These are phyloP conservation scores for Turritopsis dohrnii DNA, from an alignment of 30 jellyfish, hydroid and myxozoan genomes.

Conservation along the genomic window DNA sequence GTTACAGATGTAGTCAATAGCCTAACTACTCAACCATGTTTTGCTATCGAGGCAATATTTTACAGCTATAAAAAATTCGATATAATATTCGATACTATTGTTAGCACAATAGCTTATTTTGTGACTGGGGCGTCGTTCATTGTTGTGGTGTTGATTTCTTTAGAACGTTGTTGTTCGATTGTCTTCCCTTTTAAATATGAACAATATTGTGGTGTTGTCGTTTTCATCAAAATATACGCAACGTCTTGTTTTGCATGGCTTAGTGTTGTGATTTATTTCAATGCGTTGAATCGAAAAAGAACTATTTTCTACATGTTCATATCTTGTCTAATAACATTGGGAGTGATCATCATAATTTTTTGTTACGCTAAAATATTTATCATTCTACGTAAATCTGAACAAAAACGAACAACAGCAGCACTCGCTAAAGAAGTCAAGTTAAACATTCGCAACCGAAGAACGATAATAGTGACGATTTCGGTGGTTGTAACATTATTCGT, in stretches of 20 bases:
- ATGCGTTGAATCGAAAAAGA: neutral
- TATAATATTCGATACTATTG: neutral
- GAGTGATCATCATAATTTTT: neutral
- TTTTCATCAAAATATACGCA: neutral
- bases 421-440: neutral
- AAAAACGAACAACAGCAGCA: neutral
- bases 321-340: neutral
- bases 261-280: neutral
- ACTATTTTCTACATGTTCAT: neutral
- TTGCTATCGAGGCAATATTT: neutral
- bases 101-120: neutral
- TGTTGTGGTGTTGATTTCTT: neutral
- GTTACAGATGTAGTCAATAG: slow-evolving; percentile 14
- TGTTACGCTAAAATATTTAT: neutral
- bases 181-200: slow-evolving; percentile 11
- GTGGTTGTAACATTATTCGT: neutral
- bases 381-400: neutral
- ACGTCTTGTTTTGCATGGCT: neutral
- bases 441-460: neutral
- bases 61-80: neutral
- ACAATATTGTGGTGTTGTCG: neutral
- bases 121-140: slow-evolving; percentile 1
- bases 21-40: neutral
- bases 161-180: neutral
- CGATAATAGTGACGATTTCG: neutral